A percentile compares a stretch with the other conserved stretches of the same genome.
Conservation (phyloP, 1,140 invertebrate species). For the Holotrichia oblita region DNA sequence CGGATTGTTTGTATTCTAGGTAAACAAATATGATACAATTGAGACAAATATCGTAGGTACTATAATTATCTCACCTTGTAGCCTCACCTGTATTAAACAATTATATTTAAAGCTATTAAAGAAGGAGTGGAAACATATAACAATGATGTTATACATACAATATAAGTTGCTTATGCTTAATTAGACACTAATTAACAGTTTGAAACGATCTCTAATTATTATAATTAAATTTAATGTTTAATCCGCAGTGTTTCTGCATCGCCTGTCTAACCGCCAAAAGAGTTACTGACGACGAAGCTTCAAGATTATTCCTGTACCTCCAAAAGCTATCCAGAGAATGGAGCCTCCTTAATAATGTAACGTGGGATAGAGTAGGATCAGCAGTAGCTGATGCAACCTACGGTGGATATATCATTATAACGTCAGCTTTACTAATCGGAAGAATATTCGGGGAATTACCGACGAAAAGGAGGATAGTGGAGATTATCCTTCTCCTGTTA, state of each 20-base stretch:
- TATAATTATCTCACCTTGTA: too few relatives aligned
- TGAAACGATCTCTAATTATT: not conserved
- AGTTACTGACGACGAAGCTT: slow-evolving; percentile 76
- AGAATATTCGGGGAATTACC: slow-evolving; percentile 72
- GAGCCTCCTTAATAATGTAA: slow-evolving; percentile 77
- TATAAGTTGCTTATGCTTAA: not conserved
- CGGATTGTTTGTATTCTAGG: slow-evolving; percentile 14
- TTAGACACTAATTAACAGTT: not conserved
- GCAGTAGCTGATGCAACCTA: slow-evolving; percentile 71
- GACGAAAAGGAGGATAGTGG: slow-evolving; percentile 70
- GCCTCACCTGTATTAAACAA: too few relatives aligned
- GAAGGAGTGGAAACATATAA: not conserved
- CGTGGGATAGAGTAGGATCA: slow-evolving; percentile 71
- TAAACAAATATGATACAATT: not conserved
- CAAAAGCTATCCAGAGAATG: slow-evolving; percentile 78
- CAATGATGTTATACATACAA: not conserved
- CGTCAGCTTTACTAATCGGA: slow-evolving; percentile 71
- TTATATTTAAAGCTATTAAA: too few relatives aligned
- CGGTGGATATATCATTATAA: slow-evolving; percentile 78
- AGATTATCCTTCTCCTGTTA: slow-evolving; percentile 72
- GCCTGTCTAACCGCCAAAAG: slow-evolving; percentile 73
- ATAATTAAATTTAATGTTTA: too few relatives aligned
- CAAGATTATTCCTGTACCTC: slow-evolving; percentile 70
- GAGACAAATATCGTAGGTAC: too few relatives aligned
- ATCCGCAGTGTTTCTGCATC: slow-evolving; percentile 69